A percentile compares a stretch with the other conserved stretches of the same genome.
These are phyloP conservation scores for Diloba caeruleocephala DNA, from an alignment of 2,888 invertebrate genomes.

Conservation along the genomic window DNA sequence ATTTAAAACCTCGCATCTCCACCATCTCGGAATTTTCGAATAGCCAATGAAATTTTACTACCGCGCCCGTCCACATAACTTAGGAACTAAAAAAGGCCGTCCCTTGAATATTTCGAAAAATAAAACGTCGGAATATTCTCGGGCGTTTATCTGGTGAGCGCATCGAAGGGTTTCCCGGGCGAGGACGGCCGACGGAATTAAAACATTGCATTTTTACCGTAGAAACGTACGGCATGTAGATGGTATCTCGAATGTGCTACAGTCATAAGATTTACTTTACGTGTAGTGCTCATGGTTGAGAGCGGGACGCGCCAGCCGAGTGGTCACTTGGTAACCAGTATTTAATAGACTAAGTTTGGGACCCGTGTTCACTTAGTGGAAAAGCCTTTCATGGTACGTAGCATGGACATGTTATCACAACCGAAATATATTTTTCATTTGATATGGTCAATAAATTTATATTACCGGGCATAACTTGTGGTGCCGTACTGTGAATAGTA, in stretches of 20 bases:
- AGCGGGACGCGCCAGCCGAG: constrained; percentile 14
- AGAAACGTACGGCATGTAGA: constrained; percentile 60
- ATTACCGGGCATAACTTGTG: no score
- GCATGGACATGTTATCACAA: constrained; percentile 26
- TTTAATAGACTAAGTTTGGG: constrained; percentile 27
- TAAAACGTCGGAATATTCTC: constrained; percentile 57
- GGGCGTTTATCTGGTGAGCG: constrained; percentile 60
- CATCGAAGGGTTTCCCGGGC: constrained; percentile 74
- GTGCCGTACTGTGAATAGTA: no score
- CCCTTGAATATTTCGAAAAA: constrained; percentile 56
- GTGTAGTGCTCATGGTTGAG: constrained; percentile 39
- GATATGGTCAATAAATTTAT: no score
- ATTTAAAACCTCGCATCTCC: constrained; percentile 56
- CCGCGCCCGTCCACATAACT: constrained; percentile 70
- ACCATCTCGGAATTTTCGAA: constrained; percentile 63
- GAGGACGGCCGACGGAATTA: constrained; percentile 72
- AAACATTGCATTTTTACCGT: constrained; percentile 83
- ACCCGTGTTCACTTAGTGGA: constrained; percentile 35
- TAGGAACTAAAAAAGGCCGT: constrained; percentile 61
- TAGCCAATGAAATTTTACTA: constrained; percentile 75
- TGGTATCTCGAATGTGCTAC: constrained; percentile 59
- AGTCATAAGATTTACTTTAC: constrained; percentile 70
- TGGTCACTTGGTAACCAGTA: constrained; percentile 23
- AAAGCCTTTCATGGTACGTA: constrained; percentile 32
- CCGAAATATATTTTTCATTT: no score